phyloP scores from a whole-genome alignment of 2,888 invertebrate species.

The Tortrix viridana region DNA sequence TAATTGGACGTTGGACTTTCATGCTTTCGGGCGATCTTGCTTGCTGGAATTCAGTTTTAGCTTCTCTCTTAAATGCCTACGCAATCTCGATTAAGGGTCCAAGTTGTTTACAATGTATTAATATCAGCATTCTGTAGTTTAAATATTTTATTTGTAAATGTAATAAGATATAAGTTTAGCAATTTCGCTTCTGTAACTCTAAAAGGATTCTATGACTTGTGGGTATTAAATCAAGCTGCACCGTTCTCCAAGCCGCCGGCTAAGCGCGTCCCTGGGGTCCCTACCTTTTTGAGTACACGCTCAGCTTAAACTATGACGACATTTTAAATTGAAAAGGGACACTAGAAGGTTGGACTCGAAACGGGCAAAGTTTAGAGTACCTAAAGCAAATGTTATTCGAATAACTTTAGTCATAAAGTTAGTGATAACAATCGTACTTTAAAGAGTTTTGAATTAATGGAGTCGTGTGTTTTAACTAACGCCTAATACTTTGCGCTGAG shows the following conservation, averaged over 20 bases:
- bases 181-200: conserved; percentile 26
- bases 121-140: background rate
- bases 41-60: too few relatives aligned
- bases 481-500: background rate
- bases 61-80: too few relatives aligned
- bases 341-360: conserved; percentile 4
- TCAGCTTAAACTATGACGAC: conserved; percentile 27
- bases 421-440: conserved; percentile 23
- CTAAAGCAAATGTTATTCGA: conserved; percentile 23
- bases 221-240: conserved; percentile 24
- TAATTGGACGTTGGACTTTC: too few relatives aligned
- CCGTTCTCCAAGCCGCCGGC: conserved; percentile 29
- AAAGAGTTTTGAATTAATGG: conserved; percentile 8
- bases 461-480: conserved; percentile 5
- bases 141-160: background rate
- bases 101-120: background rate
- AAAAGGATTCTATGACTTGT: conserved; percentile 23
- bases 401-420: conserved; percentile 28
- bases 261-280: conserved; percentile 15
- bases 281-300: conserved; percentile 28
- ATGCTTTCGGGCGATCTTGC: too few relatives aligned
- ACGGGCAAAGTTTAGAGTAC: conserved; percentile 26
- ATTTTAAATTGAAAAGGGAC: conserved; percentile 36
- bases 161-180: background rate
- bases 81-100: too few relatives aligned